Base-by-base conservation (phyloP, 2,113 vertebrate genomes). In the Bucco capensis region DNA sequence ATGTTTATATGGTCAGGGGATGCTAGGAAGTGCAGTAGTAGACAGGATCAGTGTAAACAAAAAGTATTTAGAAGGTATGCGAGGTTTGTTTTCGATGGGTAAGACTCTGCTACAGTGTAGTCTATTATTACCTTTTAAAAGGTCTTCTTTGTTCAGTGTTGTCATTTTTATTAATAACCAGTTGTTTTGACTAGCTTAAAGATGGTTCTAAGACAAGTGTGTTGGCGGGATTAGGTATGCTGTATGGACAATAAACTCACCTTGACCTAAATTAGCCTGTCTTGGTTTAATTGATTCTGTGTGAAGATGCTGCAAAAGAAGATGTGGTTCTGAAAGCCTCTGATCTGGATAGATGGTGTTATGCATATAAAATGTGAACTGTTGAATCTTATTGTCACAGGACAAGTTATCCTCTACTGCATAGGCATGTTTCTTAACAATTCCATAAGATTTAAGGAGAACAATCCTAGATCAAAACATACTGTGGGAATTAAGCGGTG, bases 191-290 rank as follows among this genome's bases (percentile, higher is more conserved):
- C 95, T 97, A 97, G 98, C 95, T 97, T 96, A 92, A 96, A 97
- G 97, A 96, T 96, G 96, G 96, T 97, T 97, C 96, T 97, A 97
- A 94, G 97, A 97, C 95, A 97, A 97, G 97, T 97, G 97, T 97
- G 97, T 95, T 97, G 96, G 96, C 92, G 85, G 95, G 96, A 97
- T 97, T 97, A 97, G 97, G 95, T 96, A 97, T 98, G 97, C 93
- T 97, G 95, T 98, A 97, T 96, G 97, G 98, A 98, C 97, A 98
- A 98, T 98, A 98, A 98, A 98, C 97, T 98, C 98, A 98, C 98
- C 97, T 97, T 98, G 97, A 98, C 97, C 97, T 97, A 97, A 95
- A 61, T 80, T 50, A 71, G 19, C 37, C 57, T 94, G 49, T 31
- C 46, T 69, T 86, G 75, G 67, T 90, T 96, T 89, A 65, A 62